Evolutionary conservation across 2,797 vertebrate genomes (phyloP).

Genomic region (Hirundo rustica): DNA sequence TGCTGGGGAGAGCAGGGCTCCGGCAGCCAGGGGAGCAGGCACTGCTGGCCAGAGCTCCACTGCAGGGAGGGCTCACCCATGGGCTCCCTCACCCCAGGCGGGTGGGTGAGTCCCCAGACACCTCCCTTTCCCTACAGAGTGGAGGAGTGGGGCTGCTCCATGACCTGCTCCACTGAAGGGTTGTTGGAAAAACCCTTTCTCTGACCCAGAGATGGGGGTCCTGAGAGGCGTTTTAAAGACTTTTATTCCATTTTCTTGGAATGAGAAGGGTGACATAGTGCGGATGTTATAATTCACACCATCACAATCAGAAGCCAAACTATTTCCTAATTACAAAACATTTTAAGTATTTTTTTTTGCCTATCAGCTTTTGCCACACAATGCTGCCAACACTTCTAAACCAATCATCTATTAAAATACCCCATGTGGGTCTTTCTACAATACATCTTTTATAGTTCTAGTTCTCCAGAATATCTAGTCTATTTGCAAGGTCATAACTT

Average conservation of each 20-base stretch:
- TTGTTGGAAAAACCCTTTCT: not conserved
- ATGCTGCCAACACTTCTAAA: not conserved
- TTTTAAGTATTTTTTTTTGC: not conserved
- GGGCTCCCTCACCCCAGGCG: not conserved
- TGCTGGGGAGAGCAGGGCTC: not conserved
- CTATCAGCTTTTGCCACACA: not conserved
- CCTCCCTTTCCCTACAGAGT: not conserved
- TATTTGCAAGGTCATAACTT: not conserved
- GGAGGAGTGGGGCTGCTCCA: not conserved
- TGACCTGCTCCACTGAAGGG: not conserved
- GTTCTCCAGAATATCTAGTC: not conserved
- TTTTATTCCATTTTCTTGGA: not conserved
- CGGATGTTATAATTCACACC: not conserved
- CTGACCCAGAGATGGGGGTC: not conserved
- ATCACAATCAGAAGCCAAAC: too few relatives aligned
- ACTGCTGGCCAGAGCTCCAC: not conserved
- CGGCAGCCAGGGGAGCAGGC: not conserved
- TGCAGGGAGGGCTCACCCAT: not conserved
- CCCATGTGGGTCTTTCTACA: not conserved
- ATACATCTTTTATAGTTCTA: not conserved
- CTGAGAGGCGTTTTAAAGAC: not conserved
- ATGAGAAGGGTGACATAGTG: not conserved
- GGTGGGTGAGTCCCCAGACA: not conserved
- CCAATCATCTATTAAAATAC: not conserved
- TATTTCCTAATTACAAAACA: not conserved